Percentiles rank a stretch among this genome's conserved stretches.
Evolutionary conservation across 2,113 vertebrate species (phyloP).

Genomic region (Entosphenus tridentatus): DNA sequence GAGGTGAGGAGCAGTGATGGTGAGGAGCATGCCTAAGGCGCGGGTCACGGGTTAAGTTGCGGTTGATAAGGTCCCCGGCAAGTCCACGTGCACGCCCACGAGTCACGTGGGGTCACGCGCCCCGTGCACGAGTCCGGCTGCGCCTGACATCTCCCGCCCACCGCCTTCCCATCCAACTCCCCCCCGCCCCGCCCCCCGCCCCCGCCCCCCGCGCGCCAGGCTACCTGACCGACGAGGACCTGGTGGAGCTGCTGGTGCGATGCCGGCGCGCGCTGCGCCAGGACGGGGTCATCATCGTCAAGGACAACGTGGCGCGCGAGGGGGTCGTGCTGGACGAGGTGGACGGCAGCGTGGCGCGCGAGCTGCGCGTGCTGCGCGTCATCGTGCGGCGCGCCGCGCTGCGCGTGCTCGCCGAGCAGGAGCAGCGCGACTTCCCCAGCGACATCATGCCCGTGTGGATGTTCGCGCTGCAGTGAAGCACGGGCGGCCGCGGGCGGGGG

Average conservation of each 20-base stretch:
- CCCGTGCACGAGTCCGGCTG: too few species aligned
- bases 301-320: slow-evolving; percentile 75
- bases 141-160: too few species aligned
- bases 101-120: too few species aligned
- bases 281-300: slow-evolving; percentile 58
- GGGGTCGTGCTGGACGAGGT: slow-evolving; percentile 53
- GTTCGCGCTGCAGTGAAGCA: slow-evolving; percentile 36
- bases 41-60: too few species aligned
- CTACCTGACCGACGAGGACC: slow-evolving; percentile 70
- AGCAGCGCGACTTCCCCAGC: slow-evolving; percentile 57
- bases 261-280: slow-evolving; percentile 49
- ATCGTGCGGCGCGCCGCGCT: slow-evolving; percentile 58
- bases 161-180: too few species aligned
- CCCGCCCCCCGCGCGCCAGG: slow-evolving; percentile 20
- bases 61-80: too few species aligned
- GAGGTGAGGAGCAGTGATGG: too few species aligned
- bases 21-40: too few species aligned
- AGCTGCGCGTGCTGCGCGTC: slow-evolving; percentile 47
- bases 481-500: neutral
- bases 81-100: too few species aligned
- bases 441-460: slow-evolving; percentile 70
- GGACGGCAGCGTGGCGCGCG: slow-evolving; percentile 69
- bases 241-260: slow-evolving; percentile 47
- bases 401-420: slow-evolving; percentile 35
- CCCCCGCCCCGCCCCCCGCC: too few species aligned